Conservation (phyloP, 2,888 invertebrate species). For the Arenicola marina region DNA sequence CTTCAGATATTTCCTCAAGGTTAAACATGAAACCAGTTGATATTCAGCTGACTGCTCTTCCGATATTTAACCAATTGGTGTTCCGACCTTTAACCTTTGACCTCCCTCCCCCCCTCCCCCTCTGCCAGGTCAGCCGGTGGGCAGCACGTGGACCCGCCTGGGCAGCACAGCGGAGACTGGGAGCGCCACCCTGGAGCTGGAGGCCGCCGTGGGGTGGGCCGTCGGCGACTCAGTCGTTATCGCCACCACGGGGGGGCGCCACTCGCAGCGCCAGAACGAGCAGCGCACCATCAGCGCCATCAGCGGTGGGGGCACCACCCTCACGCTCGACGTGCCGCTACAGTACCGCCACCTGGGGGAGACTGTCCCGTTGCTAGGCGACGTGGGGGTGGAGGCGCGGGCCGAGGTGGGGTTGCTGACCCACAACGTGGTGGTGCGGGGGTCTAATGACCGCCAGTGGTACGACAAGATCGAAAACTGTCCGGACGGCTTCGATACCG, state of each 20-base stretch:
- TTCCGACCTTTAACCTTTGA: too few species aligned
- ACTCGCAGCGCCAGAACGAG: constrained; percentile 51
- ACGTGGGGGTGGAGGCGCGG: constrained; percentile 37
- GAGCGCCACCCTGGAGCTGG: constrained; percentile 37
- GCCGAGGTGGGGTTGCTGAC: constrained; percentile 56
- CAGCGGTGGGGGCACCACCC: constrained; percentile 39
- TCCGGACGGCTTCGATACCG: constrained; percentile 52
- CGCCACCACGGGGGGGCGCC: constrained; percentile 50
- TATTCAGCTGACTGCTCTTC: too few species aligned
- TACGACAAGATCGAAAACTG: constrained; percentile 49
- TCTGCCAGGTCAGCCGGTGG: constrained; percentile 43
- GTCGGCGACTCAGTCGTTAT: constrained; percentile 53
- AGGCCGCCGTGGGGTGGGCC: constrained; percentile 42
- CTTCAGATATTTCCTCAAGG: too few species aligned
- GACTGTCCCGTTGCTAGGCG: constrained; percentile 34
- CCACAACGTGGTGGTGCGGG: constrained; percentile 51
- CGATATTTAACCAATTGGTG: too few species aligned
- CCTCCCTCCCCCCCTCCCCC: too few species aligned
- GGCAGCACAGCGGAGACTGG: constrained; percentile 42
- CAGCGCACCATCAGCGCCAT: constrained; percentile 40
- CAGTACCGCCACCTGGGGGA: constrained; percentile 43
- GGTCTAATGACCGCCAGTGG: constrained; percentile 47
- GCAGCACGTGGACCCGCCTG: constrained; percentile 47
- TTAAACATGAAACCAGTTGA: too few species aligned
- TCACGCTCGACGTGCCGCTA: constrained; percentile 34